These are phyloP conservation scores for Cyrtonyx montezumae DNA, from an alignment of 2,113 vertebrate genomes.

Conservation along the genomic window DNA sequence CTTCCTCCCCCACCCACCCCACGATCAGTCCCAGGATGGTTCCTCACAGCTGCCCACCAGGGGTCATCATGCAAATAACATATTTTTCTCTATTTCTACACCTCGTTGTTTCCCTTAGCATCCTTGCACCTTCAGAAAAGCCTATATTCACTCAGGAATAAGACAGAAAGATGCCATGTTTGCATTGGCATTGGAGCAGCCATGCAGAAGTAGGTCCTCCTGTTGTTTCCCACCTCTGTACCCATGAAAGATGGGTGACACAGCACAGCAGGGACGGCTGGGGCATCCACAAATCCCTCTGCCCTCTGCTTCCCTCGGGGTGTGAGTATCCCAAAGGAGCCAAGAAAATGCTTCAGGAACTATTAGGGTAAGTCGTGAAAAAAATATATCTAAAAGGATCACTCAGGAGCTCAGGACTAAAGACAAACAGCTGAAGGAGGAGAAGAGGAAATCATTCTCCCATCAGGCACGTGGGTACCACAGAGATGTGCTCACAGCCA, in stretches of 20 bases:
- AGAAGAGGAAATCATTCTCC: neutral
- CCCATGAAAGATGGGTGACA: neutral
- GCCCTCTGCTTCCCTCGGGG: neutral
- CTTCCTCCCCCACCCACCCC: neutral
- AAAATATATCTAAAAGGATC: neutral
- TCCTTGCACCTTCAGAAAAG: neutral
- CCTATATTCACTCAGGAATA: neutral
- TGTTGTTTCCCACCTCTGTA: neutral
- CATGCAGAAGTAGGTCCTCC: neutral
- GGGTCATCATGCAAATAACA: neutral
- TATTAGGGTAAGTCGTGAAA: neutral
- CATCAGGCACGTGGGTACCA: neutral
- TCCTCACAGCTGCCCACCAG: accelerated
- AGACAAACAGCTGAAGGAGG: neutral
- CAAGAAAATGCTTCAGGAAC: neutral
- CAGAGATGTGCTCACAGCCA: accelerated
- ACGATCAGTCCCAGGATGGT: accelerated
- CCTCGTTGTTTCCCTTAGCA: neutral
- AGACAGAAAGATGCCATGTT: neutral
- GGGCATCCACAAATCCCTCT: neutral
- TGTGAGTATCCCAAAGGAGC: neutral
- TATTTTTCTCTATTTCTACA: neutral
- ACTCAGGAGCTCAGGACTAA: neutral
- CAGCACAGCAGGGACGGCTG: neutral
- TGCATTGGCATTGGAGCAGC: accelerated